A percentile compares a stretch with the other conserved stretches of the same genome.
phyloP scores from a whole-genome alignment of 2,113 vertebrate genomes.

The Anarrhichthys ocellatus region DNA sequence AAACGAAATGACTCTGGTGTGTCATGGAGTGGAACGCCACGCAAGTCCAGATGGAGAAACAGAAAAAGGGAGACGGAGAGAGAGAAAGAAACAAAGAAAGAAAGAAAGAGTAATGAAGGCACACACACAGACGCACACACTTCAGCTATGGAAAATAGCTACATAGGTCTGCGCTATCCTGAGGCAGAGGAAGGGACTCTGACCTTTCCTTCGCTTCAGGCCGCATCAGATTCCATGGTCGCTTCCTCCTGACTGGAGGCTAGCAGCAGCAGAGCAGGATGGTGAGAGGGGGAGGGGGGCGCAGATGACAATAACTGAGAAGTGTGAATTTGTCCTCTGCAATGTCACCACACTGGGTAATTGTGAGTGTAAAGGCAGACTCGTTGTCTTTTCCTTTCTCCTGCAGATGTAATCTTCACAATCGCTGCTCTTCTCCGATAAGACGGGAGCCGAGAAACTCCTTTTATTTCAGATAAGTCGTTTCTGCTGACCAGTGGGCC shows the following conservation, averaged over 20 bases:
- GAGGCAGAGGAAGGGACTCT: constrained; percentile 73
- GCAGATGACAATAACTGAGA: constrained; percentile 61
- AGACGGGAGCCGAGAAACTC: constrained; percentile 69
- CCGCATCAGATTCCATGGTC: constrained; percentile 65
- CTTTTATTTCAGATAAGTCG: constrained; percentile 67
- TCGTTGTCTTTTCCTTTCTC: constrained; percentile 41
- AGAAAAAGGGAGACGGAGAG: constrained; percentile 40
- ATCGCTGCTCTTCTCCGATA: constrained; percentile 69
- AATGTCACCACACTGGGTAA: constrained; percentile 77
- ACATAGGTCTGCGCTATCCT: constrained; percentile 79
- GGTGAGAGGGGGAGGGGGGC: constrained; percentile 16
- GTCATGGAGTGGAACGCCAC: constrained; percentile 76
- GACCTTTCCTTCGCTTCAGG: constrained; percentile 80
- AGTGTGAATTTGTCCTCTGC: constrained; percentile 76
- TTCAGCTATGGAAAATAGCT: constrained; percentile 61
- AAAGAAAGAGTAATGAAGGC: constrained; percentile 40
- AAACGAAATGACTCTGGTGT: constrained; percentile 75
- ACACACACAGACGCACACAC: constrained; percentile 33
- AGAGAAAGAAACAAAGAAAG: constrained; percentile 18
- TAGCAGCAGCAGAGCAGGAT: constrained; percentile 53
- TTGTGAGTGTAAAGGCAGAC: constrained; percentile 50
- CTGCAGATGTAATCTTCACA: constrained; percentile 74
- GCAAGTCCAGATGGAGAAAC: constrained; percentile 75
- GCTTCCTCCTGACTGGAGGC: constrained; percentile 71
- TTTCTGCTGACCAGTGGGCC: constrained; percentile 77